phyloP scores from a whole-genome alignment of 2,888 invertebrate species.

The Macaria liturata region DNA sequence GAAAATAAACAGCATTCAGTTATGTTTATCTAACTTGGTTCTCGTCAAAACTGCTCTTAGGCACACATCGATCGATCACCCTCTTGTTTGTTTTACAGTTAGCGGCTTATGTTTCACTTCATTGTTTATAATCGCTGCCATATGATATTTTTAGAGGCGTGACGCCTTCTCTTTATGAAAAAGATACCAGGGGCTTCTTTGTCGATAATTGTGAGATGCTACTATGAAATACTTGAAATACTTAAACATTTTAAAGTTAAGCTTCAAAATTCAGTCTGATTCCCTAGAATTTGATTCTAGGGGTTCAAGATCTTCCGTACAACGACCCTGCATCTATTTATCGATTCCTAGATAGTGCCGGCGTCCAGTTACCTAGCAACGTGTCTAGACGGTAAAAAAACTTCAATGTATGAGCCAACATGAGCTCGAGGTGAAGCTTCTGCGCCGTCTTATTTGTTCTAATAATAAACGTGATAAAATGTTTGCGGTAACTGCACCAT shows the following conservation, averaged over 20 bases:
- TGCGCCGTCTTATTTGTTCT: constrained; percentile 8
- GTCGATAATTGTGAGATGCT: background rate
- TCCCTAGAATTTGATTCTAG: too few species aligned
- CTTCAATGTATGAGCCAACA: constrained; percentile 15
- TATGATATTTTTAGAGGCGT: constrained; percentile 20
- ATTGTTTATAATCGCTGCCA: constrained; percentile 17
- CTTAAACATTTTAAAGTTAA: too few species aligned
- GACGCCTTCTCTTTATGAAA: constrained; percentile 1
- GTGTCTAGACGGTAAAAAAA: constrained; percentile 65
- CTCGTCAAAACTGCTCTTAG: constrained; percentile 24
- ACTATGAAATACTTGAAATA: too few species aligned
- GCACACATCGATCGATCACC: constrained; percentile 25
- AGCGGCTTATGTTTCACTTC: constrained; percentile 24
- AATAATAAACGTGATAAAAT: constrained; percentile 18
- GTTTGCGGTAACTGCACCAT: constrained; percentile 8
- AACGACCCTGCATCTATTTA: constrained; percentile 64
- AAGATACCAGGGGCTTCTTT: background rate
- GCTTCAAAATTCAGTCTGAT: too few species aligned
- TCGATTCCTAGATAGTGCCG: constrained; percentile 59
- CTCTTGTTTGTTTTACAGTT: constrained; percentile 26
- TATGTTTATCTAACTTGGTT: constrained; percentile 29
- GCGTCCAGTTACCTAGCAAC: constrained; percentile 58
- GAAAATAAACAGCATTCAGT: constrained; percentile 32
- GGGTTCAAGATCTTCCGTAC: constrained; percentile 36
- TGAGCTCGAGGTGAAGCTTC: constrained; percentile 9